Evolutionary conservation across 2,113 vertebrate genomes (phyloP), one percentile per base, ranked within the genome.

Genomic region (Phylloscopus trochiloides): DNA sequence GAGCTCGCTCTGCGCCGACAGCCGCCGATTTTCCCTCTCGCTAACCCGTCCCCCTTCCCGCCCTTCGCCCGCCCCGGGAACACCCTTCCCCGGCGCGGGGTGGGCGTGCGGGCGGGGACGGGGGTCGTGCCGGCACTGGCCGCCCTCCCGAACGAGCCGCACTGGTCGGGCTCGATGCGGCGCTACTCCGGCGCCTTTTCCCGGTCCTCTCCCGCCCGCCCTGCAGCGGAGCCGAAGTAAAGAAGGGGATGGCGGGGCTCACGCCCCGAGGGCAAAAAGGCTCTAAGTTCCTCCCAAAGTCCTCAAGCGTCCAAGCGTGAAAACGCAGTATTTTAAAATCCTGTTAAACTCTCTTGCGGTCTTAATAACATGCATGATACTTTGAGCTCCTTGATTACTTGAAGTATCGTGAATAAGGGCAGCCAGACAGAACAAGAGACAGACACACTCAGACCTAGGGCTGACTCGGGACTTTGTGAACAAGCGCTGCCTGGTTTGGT

Each of bases 61-160:
- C 95, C 91, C 93, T 80, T 57, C 48, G 54, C 94, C 92, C 86
- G 77, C 95, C 92, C 92, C 92, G 61, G 77, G 45, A 74, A 78
- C 94, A 71, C 52, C 92, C 92, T 71, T 67, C 19, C 40, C 32
- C 62, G 18, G 43, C 42, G 75, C 20, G 47, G 55, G 52, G 78
- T 61, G 95, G 92, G 89, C 50, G 25, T 17, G 47, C 57, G 47
- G 50, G 77, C 52, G 61, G 52, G 38, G 77, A 67, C 25, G 24
- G n/a, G 61, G 77, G 68, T 38, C 52, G 10, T 21, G 61, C 45
- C 24, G 38, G 32, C 32, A 14, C 45, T 12, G 22, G 45, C 3
- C 20, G 15, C 22, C 7, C 22, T 21, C 14, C 20, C 4, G 19
- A 36, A 3, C 5, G 24, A 79, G 13, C 14, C 15, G 9, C 18